Percentiles rank a stretch among this genome's conserved stretches.
Conservation (phyloP, 2,113 vertebrate species). For the Nesoenas mayeri region DNA sequence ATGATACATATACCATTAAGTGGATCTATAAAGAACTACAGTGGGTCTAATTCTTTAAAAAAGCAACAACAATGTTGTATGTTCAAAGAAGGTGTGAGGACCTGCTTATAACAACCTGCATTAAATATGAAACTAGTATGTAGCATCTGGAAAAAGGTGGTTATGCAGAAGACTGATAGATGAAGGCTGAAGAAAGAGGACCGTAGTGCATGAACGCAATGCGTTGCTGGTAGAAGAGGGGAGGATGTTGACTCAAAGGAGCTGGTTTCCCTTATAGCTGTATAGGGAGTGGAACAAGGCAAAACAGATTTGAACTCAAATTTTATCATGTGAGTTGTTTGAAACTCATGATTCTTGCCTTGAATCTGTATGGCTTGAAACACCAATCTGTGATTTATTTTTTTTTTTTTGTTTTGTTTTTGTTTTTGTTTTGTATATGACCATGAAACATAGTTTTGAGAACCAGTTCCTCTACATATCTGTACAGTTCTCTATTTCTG, state of each 20-base stretch:
- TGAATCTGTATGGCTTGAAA: not conserved
- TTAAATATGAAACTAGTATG: not conserved
- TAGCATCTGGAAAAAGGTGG: not conserved
- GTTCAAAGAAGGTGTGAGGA: not conserved
- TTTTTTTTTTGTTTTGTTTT: no score
- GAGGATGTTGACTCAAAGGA: not conserved
- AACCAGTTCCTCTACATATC: not conserved
- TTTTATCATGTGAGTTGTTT: not conserved
- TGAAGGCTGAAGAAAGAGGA: not conserved
- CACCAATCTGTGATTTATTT: not conserved
- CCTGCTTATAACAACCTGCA: not conserved
- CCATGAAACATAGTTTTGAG: not conserved
- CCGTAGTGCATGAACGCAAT: not conserved
- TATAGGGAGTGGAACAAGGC: not conserved
- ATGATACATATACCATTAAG: not conserved
- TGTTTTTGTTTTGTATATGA: not conserved
- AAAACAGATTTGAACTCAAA: fast-evolving
- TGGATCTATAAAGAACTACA: not conserved
- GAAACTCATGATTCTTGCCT: not conserved
- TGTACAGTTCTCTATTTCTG: not conserved
- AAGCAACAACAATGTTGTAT: not conserved
- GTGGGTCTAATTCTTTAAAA: not conserved
- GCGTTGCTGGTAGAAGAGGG: not conserved
- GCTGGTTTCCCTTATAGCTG: not conserved
- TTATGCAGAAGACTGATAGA: not conserved